These are phyloP conservation scores for Dascillus cervinus DNA, from an alignment of 2,888 invertebrate genomes.

Conservation along the genomic window DNA sequence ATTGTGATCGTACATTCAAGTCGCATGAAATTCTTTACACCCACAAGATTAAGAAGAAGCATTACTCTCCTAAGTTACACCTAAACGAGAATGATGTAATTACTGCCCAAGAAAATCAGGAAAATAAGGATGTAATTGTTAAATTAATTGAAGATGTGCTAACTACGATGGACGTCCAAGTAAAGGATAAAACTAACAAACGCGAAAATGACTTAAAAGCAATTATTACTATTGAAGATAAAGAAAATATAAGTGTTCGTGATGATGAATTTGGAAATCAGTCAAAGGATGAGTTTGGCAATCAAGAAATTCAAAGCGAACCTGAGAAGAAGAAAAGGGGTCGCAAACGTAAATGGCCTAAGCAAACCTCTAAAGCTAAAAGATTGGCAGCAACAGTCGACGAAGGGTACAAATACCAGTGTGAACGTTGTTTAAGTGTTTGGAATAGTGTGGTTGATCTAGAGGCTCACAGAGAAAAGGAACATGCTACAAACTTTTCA, in stretches of 20 bases:
- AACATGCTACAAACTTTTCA: conserved; percentile 38
- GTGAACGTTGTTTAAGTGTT: conserved; percentile 37
- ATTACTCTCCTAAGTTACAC: conserved; percentile 40
- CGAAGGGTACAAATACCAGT: conserved; percentile 38
- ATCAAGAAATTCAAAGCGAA: conserved; percentile 12
- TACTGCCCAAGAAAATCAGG: conserved; percentile 5
- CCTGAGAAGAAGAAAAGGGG: conserved; percentile 31
- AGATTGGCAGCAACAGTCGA: conserved; percentile 22
- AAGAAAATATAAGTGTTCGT: background rate
- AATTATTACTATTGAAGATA: background rate
- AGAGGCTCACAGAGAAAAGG: conserved; percentile 35
- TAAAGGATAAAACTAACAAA: conserved; percentile 8
- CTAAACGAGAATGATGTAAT: conserved; percentile 1
- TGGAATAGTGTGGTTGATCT: conserved; percentile 33
- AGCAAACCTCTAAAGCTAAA: conserved; percentile 22
- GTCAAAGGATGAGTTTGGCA: conserved; percentile 6
- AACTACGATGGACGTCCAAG: conserved; percentile 24
- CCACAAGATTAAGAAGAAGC: conserved; percentile 49
- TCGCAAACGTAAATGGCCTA: conserved; percentile 34
- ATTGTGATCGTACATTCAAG: conserved; percentile 45
- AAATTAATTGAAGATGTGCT: conserved; percentile 38
- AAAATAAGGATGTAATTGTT: conserved; percentile 33
- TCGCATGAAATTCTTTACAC: conserved; percentile 48
- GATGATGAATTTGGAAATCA: background rate
- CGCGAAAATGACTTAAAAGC: background rate